phyloP scores from a whole-genome alignment of 2,888 invertebrate genomes.

The Erebia palarica region DNA sequence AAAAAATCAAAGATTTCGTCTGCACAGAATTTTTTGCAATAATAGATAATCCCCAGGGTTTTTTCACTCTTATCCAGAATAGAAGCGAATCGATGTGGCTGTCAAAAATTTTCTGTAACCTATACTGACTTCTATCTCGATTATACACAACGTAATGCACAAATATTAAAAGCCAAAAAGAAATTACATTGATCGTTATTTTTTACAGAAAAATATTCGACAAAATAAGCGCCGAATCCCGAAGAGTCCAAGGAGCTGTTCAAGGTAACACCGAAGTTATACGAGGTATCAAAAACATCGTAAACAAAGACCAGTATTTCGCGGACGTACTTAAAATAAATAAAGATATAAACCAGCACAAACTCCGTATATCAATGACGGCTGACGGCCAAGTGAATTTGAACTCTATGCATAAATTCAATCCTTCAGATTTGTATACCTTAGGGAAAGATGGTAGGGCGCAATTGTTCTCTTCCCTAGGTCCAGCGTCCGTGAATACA shows the following conservation, averaged over 20 bases:
- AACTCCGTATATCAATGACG: constrained; percentile 74
- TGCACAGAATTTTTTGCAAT: no score
- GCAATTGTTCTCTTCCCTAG: constrained; percentile 62
- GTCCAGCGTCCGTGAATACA: constrained; percentile 53
- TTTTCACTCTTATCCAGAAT: no score
- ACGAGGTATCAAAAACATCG: constrained; percentile 74
- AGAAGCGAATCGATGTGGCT: no score
- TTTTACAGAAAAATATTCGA: constrained; percentile 81
- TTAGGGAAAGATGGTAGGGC: constrained; percentile 61
- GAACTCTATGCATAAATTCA: constrained; percentile 69
- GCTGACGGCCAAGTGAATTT: constrained; percentile 71
- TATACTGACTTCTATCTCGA: no score
- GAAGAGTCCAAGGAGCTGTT: constrained; percentile 70
- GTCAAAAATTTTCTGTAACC: no score
- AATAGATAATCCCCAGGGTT: no score
- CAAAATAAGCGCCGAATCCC: constrained; percentile 80
- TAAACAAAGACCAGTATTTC: constrained; percentile 81
- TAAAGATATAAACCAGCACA: constrained; percentile 78
- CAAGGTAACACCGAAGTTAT: constrained; percentile 82
- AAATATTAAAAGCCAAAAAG: no score
- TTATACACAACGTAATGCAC: no score
- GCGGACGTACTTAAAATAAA: constrained; percentile 78
- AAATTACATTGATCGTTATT: neutral
- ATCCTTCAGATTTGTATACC: constrained; percentile 63
- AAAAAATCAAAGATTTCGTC: no score